These are phyloP conservation scores for Nixonia krombeini DNA, from an alignment of 1,140 invertebrate genomes.

Conservation along the genomic window DNA sequence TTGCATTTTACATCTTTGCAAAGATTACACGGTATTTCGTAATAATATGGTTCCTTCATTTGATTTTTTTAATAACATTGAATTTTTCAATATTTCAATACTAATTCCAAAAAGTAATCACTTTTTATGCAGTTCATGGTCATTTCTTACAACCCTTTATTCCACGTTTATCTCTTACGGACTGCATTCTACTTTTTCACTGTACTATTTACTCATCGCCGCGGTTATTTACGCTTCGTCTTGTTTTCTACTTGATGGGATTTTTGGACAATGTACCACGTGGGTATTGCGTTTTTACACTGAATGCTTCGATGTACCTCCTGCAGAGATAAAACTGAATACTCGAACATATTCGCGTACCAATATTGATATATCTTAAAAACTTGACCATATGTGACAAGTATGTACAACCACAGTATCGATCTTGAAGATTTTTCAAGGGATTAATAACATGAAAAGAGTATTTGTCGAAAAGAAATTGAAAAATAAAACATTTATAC, in stretches of 20 bases:
- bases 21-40: no score
- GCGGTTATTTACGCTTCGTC: conserved; percentile 45
- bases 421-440: no score
- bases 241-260: conserved; percentile 38
- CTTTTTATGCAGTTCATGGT: no score
- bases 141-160: conserved; percentile 4
- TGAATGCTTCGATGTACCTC: conserved; percentile 24
- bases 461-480: no score
- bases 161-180: neutral
- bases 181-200: neutral
- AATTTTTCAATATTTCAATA: no score
- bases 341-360: conserved; percentile 20
- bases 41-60: no score
- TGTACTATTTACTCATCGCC: conserved; percentile 28
- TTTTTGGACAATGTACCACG: conserved; percentile 35
- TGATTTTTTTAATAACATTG: no score
- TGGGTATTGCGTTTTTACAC: conserved; percentile 34
- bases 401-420: conserved; percentile 2
- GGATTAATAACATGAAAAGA: no score
- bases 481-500: no score
- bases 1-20: no score
- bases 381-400: conserved; percentile 18
- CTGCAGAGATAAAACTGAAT: conserved; percentile 34
- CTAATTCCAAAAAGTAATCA: no score
- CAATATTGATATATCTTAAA: conserved; percentile 45